Conservation (phyloP, 2,113 vertebrate species). For the Alaudala cheleensis region DNA sequence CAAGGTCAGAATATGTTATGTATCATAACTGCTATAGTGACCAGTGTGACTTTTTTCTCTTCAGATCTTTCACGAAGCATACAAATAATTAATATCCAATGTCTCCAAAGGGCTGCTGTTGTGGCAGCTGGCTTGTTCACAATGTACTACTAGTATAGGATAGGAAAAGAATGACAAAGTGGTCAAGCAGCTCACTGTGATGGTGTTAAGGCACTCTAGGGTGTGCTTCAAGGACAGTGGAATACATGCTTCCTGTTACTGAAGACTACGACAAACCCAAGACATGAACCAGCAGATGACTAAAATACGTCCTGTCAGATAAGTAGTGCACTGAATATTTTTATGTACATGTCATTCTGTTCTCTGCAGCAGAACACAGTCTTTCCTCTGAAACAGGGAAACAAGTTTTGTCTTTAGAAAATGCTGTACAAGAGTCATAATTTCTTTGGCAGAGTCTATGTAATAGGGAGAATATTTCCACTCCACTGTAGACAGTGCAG, state of each 20-base stretch:
- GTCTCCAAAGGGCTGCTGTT: background rate
- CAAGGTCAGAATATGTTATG: background rate
- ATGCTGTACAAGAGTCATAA: conserved; percentile 3
- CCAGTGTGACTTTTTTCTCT: background rate
- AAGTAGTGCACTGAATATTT: conserved; percentile 37
- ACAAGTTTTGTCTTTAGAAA: conserved; percentile 23
- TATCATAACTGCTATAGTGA: background rate
- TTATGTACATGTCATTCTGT: conserved; percentile 37
- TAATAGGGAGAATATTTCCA: conserved; percentile 7
- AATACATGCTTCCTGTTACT: background rate
- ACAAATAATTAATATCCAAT: background rate
- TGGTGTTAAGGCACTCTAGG: conserved; percentile 48
- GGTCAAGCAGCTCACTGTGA: background rate
- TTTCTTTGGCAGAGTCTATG: conserved; percentile 60
- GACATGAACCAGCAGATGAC: conserved; percentile 21
- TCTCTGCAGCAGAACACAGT: background rate
- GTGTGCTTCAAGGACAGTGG: conserved; percentile 10
- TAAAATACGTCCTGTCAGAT: conserved; percentile 31
- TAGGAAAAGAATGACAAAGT: background rate
- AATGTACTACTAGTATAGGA: background rate
- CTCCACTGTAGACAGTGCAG: background rate
- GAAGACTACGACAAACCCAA: conserved; percentile 22
- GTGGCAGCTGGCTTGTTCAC: background rate
- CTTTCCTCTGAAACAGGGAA: conserved; percentile 5
- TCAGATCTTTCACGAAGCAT: background rate